Base-by-base conservation (phyloP, 2,888 invertebrate genomes). In the Andrena minutula region DNA sequence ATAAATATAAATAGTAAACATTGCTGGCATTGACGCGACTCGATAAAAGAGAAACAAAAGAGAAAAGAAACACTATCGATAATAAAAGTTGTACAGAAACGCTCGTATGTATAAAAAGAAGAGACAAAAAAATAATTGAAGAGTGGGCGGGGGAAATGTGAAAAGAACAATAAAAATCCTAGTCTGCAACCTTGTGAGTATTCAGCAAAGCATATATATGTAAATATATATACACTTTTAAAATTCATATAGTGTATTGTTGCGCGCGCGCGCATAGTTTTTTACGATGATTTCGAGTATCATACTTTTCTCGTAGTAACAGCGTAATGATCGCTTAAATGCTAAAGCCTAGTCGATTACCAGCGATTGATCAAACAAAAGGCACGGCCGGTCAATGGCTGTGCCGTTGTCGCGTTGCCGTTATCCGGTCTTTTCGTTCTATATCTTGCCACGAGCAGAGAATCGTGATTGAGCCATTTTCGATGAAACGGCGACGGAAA, bases 161-260 rank as follows among this genome's bases (percentile, higher is more conserved):
- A 75, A 75, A 87, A 85, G 63, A 81, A 74, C 85, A 89, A 58
- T 66, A 66, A 79, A 79, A 89, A 89, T 82, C 88, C 89, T 23
- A 89, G 77, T 90, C 87, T 90, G 91, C 90, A 91, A 93, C 91
- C 90, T 90, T 90, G 89, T 91, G 92, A 93, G 91, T 93, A 92
- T 92, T 88, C 90, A 92, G 91, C 90, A 88, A 93, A 93, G 92
- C 91, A 90, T 91, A 89, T 90, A 91, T 89, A 92, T 89, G 90
- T 72, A 47, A 60, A 72, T 47, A 73, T 64, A 51, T 64, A 81
- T 70, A 61, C 70, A 81, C 69, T 70, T 70, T 60, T 41, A 69
- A 74, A 75, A 81, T 66, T 70, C 47, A 53, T 77, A 71, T 78
- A 74, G 61, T 77, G 72, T 83, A 72, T 86, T 69, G 84, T 78